These are phyloP conservation scores for Eumerus sabulonum DNA, from an alignment of 2,888 invertebrate genomes.

Conservation along the genomic window DNA sequence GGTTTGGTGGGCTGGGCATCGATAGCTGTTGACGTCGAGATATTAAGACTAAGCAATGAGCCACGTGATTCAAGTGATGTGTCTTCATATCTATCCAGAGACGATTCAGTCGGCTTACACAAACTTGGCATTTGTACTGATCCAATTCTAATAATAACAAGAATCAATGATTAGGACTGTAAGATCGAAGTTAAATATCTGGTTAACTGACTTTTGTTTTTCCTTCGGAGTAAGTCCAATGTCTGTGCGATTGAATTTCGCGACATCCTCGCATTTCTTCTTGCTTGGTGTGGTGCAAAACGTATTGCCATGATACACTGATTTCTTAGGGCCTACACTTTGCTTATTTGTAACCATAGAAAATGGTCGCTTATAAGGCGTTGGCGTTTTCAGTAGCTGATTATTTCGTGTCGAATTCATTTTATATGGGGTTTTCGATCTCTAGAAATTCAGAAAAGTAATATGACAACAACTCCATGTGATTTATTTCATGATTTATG, in stretches of 20 bases:
- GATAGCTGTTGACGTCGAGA: constrained; percentile 73
- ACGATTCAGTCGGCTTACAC: constrained; percentile 52
- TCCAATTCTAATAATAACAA: constrained; percentile 33
- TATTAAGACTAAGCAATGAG: constrained; percentile 71
- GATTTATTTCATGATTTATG: no score
- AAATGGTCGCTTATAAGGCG: constrained; percentile 43
- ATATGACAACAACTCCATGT: neutral
- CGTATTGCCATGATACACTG: constrained; percentile 69
- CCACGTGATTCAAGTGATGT: constrained; percentile 69
- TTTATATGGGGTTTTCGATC: constrained; percentile 63
- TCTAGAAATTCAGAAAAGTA: constrained; percentile 20
- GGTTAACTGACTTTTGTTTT: constrained; percentile 69
- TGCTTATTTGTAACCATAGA: constrained; percentile 22
- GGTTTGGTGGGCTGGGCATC: constrained; percentile 58
- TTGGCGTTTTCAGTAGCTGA: constrained; percentile 34
- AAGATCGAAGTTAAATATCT: neutral
- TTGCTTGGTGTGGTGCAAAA: constrained; percentile 73
- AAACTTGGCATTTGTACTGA: constrained; percentile 52
- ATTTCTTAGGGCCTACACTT: constrained; percentile 7
- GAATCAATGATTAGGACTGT: neutral
- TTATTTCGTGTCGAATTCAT: constrained; percentile 10
- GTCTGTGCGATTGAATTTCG: constrained; percentile 71
- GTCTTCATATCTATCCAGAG: constrained; percentile 60
- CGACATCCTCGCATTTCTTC: constrained; percentile 57
- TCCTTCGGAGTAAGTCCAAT: constrained; percentile 71